Conservation (phyloP, 2,113 vertebrate species). For the Sialia sialis region DNA sequence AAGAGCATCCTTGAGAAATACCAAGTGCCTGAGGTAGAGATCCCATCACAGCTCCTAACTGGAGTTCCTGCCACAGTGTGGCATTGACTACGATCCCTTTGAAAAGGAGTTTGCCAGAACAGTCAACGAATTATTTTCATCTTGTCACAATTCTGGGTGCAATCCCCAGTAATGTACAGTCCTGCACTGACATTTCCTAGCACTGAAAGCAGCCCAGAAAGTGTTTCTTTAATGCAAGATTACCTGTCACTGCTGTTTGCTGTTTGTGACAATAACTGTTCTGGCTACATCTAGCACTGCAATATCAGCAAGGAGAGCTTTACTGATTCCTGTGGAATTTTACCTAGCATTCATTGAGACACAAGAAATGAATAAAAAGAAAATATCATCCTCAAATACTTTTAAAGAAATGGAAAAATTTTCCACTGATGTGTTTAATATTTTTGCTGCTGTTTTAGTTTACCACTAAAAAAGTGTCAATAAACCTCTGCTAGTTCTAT, state of each 20-base stretch:
- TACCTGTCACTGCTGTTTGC: background rate
- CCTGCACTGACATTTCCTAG: background rate
- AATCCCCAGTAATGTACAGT: fast-evolving
- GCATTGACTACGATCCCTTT: background rate
- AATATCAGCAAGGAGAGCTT: background rate
- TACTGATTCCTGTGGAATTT: background rate
- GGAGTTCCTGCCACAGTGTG: background rate
- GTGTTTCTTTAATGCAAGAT: background rate
- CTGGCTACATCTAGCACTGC: background rate
- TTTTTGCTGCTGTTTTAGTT: background rate
- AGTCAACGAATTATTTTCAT: background rate
- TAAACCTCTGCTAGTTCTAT: background rate
- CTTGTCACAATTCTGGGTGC: background rate
- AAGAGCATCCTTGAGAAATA: background rate
- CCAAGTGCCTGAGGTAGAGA: background rate
- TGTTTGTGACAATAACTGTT: background rate
- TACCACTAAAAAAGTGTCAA: background rate
- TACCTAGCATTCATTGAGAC: background rate
- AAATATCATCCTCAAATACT: background rate
- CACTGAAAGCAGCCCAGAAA: background rate
- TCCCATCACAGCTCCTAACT: background rate
- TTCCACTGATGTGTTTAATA: background rate
- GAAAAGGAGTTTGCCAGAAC: background rate
- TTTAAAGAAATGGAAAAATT: background rate
- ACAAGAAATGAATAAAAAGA: background rate